Evolutionary conservation across 2,113 vertebrate species (phyloP).

Genomic region (Pyxicephalus adspersus): DNA sequence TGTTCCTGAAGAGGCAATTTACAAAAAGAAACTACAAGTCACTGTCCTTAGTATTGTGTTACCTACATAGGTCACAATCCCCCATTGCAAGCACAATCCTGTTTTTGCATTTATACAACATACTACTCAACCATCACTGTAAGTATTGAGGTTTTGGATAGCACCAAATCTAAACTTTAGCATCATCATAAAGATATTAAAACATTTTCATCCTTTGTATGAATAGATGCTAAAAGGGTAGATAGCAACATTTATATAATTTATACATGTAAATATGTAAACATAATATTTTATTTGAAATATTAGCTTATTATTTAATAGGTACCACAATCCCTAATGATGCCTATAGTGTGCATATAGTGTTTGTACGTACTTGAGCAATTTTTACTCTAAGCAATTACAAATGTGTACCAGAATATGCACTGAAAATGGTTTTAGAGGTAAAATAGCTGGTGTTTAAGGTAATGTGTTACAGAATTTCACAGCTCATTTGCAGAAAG

Average conservation of each 20-base stretch:
- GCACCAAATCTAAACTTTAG: too few species aligned
- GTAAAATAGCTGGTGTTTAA: constrained; percentile 56
- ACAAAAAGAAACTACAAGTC: too few species aligned
- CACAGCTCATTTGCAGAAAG: constrained; percentile 51
- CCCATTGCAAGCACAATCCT: too few species aligned
- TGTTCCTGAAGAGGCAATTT: too few species aligned
- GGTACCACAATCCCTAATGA: constrained; percentile 23
- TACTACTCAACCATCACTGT: neutral
- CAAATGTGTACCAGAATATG: constrained; percentile 37
- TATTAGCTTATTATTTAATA: constrained; percentile 26
- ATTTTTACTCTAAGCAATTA: constrained; percentile 26
- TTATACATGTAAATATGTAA: constrained; percentile 4
- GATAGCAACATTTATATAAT: constrained; percentile 5
- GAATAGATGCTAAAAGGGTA: neutral
- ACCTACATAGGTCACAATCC: too few species aligned
- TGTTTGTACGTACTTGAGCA: constrained; percentile 6
- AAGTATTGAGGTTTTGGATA: neutral
- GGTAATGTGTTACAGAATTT: constrained; percentile 35
- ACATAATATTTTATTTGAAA: constrained; percentile 7
- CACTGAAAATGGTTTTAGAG: constrained; percentile 41
- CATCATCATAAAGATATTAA: too few species aligned
- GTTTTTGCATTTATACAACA: neutral
- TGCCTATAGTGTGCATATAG: constrained; percentile 21
- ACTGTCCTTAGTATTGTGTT: too few species aligned
- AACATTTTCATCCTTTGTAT: neutral